These are phyloP conservation scores for Noctua janthina DNA, from an alignment of 2,888 invertebrate genomes.

Conservation along the genomic window DNA sequence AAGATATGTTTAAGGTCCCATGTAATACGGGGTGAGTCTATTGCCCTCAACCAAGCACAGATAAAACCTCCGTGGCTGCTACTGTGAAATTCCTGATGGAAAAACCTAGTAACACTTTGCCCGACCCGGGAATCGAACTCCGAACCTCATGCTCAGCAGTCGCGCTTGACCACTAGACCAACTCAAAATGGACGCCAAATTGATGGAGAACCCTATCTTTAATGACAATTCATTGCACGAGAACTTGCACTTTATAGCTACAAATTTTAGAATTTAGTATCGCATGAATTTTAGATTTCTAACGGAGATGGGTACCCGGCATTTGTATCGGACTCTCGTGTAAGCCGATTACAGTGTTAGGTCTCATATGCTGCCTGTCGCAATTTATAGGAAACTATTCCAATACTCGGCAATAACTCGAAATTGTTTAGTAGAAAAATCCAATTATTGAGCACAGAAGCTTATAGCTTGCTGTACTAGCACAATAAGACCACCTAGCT, in stretches of 20 bases:
- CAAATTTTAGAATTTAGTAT: background rate
- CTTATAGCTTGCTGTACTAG: background rate
- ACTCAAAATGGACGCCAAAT: background rate
- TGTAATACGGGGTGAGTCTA: background rate
- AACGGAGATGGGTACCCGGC: background rate
- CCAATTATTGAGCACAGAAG: background rate
- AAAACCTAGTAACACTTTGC: background rate
- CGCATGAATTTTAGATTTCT: background rate
- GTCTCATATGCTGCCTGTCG: constrained; percentile 5
- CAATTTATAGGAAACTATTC: constrained; percentile 40
- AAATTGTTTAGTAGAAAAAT: constrained; percentile 32
- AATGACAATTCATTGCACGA: background rate
- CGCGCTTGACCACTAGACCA: background rate
- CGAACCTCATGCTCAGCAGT: background rate
- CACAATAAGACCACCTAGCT: background rate
- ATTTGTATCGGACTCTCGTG: background rate
- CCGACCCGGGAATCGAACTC: no score
- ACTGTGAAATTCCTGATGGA: background rate
- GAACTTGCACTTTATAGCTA: background rate
- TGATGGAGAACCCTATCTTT: background rate
- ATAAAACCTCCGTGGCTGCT: background rate
- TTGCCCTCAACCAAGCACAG: background rate
- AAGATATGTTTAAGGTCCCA: background rate
- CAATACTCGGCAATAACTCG: constrained; percentile 14
- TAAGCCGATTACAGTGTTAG: constrained; percentile 4